These are phyloP conservation scores for Gadus chalcogrammus DNA, from an alignment of 2,113 vertebrate genomes.

Conservation along the genomic window DNA sequence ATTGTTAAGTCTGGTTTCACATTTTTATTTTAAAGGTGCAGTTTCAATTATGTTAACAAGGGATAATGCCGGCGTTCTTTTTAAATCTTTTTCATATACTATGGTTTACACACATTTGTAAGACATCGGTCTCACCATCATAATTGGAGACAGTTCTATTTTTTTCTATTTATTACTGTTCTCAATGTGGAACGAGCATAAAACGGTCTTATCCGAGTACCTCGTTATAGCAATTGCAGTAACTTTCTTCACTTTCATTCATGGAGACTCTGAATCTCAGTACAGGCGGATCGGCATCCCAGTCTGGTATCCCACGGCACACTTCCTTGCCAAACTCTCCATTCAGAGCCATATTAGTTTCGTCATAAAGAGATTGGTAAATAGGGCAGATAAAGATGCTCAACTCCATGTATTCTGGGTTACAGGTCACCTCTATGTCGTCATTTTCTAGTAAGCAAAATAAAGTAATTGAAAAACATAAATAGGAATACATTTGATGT, in stretches of 20 bases:
- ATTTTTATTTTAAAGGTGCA: neutral
- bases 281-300: constrained; percentile 45
- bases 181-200: no score
- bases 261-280: constrained; percentile 65
- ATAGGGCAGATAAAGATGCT: constrained; percentile 70
- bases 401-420: constrained; percentile 60
- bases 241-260: constrained; percentile 31
- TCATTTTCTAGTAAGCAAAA: constrained; percentile 52
- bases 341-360: constrained; percentile 69
- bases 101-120: no score
- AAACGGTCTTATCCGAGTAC: constrained; percentile 34
- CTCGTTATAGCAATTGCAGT: constrained; percentile 54
- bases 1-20: neutral
- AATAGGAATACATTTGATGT: neutral
- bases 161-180: neutral
- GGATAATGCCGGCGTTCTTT: no score
- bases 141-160: neutral
- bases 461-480: neutral
- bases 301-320: constrained; percentile 61
- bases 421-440: constrained; percentile 65
- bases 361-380: constrained; percentile 66
- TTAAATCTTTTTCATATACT: neutral
- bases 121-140: no score
- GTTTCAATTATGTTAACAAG: no score
- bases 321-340: constrained; percentile 21